These are phyloP conservation scores for Paracanthobrama guichenoti DNA, from an alignment of 2,113 vertebrate genomes.

Conservation along the genomic window DNA sequence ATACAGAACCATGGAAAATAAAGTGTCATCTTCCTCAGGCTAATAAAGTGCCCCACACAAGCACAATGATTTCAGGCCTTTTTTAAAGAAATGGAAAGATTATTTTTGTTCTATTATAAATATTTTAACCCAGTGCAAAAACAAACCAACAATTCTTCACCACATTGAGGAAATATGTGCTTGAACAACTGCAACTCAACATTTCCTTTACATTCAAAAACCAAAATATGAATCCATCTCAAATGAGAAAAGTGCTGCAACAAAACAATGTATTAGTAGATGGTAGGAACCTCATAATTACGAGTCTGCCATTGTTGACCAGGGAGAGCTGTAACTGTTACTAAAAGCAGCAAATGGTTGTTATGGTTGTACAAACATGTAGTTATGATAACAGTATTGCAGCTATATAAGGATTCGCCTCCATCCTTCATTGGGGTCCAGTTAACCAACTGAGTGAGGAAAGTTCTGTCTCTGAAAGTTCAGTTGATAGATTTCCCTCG, in stretches of 20 bases:
- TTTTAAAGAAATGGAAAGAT: neutral
- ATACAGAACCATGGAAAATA: slow-evolving; percentile 25
- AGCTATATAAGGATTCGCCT: neutral
- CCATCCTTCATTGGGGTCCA: neutral
- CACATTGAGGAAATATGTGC: neutral
- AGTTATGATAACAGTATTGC: neutral
- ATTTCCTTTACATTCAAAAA: neutral
- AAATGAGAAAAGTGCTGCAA: neutral
- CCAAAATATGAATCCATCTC: neutral
- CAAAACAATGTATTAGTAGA: neutral
- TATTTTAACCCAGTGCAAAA: slow-evolving; percentile 7
- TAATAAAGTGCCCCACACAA: neutral
- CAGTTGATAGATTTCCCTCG: neutral
- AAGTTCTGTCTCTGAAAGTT: neutral
- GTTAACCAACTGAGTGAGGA: neutral
- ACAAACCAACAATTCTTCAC: neutral
- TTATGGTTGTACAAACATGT: neutral
- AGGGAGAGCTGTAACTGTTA: neutral
- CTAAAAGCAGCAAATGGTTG: neutral
- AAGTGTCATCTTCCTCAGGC: neutral
- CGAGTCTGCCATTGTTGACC: neutral
- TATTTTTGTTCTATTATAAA: neutral
- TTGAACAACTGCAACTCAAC: neutral
- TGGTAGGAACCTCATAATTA: neutral
- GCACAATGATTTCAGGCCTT: neutral